A percentile compares a stretch with the other conserved stretches of the same genome.
These are phyloP conservation scores for Vireo altiloquus DNA, from an alignment of 2,113 vertebrate species.

Conservation along the genomic window DNA sequence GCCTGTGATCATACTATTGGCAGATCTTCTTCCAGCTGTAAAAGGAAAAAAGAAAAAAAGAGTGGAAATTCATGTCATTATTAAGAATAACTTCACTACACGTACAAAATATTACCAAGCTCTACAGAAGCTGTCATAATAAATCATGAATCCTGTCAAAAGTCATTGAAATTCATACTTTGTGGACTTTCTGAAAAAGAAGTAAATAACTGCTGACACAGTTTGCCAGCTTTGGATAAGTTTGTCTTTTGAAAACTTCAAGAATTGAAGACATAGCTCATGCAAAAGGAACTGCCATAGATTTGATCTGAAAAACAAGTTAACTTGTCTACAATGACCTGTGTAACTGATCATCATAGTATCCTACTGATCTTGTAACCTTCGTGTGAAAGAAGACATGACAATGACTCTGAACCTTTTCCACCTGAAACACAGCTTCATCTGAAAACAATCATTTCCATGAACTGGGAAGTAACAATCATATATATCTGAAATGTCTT, in stretches of 20 bases:
- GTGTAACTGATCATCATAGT: not conserved
- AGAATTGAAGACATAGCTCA: not conserved
- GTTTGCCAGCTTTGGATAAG: not conserved
- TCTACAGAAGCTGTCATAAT: not conserved
- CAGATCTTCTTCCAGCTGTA: not conserved
- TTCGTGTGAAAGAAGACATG: not conserved
- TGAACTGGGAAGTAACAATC: not conserved
- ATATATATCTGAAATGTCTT: not conserved
- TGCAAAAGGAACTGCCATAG: accelerated
- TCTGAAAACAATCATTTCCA: not conserved
- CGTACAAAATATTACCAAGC: not conserved
- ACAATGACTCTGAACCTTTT: not conserved
- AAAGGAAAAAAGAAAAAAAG: not conserved
- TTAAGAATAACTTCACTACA: not conserved
- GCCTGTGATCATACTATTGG: not conserved
- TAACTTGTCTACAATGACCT: not conserved
- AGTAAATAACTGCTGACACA: not conserved
- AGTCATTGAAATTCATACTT: not conserved
- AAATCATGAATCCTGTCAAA: not conserved
- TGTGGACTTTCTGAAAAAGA: not conserved
- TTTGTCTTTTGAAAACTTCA: not conserved
- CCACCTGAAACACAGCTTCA: not conserved
- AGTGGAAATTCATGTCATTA: not conserved
- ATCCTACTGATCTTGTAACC: not conserved
- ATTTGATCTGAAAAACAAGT: not conserved